Evolutionary conservation across 2,797 vertebrate genomes (phyloP).

Genomic region (Onychomys torridus): DNA sequence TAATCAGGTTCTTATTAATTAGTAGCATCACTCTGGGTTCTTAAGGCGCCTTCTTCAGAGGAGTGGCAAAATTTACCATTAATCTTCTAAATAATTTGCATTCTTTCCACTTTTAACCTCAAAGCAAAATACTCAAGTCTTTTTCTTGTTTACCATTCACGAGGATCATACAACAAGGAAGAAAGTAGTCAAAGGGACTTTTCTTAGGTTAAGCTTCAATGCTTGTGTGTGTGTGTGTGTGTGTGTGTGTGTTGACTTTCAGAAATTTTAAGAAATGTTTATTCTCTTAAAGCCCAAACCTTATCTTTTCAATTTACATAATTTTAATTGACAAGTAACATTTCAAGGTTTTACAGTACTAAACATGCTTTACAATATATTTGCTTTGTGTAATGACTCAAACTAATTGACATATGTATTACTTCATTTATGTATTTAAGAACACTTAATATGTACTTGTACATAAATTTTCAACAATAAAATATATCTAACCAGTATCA

Average conservation of each 20-base stretch:
- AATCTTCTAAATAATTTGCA: neutral
- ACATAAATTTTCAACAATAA: neutral
- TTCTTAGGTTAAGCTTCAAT: neutral
- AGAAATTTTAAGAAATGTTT: neutral
- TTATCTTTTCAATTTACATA: neutral
- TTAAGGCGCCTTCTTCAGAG: neutral
- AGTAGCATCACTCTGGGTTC: neutral
- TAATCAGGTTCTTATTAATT: neutral
- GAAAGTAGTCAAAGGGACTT: neutral
- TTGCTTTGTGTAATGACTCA: neutral
- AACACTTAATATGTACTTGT: neutral
- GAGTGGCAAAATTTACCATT: neutral
- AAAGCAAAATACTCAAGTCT: neutral
- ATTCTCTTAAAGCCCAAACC: neutral
- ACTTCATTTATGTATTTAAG: neutral
- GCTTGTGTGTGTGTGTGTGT: neutral
- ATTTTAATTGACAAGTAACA: neutral
- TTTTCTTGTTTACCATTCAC: constrained; percentile 11
- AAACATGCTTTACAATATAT: neutral
- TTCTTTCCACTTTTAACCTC: neutral
- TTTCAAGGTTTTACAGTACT: neutral
- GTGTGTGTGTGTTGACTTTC: neutral
- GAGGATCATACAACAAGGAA: constrained; percentile 12
- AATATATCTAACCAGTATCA: neutral
- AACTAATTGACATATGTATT: neutral